phyloP scores from a whole-genome alignment of 2,888 invertebrate genomes.

The Drosophila formosana region DNA sequence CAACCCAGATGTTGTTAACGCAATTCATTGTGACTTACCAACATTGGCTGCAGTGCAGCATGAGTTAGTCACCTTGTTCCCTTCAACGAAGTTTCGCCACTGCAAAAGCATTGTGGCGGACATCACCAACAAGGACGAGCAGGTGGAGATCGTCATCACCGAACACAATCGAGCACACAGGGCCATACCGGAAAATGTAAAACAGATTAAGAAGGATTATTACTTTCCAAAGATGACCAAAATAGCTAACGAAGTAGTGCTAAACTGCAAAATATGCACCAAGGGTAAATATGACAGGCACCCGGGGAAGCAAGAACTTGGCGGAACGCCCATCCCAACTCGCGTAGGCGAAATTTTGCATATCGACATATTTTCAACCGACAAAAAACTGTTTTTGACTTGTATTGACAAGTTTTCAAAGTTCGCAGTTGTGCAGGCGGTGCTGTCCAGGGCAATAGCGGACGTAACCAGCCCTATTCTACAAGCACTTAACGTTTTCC shows the following conservation, averaged over 20 bases:
- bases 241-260: background rate
- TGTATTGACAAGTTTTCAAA: background rate
- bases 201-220: background rate
- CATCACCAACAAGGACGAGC: background rate
- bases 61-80: background rate
- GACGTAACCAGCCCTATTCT: background rate
- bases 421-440: background rate
- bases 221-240: background rate
- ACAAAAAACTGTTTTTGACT: background rate
- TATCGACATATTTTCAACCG: background rate
- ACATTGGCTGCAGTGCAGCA: background rate
- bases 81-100: background rate
- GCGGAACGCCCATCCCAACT: background rate
- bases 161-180: background rate
- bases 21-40: no score
- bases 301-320: background rate
- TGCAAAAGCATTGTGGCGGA: background rate
- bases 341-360: background rate
- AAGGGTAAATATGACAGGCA: background rate
- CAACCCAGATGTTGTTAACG: no score
- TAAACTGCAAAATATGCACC: background rate
- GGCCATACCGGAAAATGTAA: background rate
- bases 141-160: background rate
- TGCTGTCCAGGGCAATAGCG: background rate
- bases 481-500: background rate